These are phyloP conservation scores for Drosophila jambulina DNA, from an alignment of 1,140 invertebrate species.

Conservation along the genomic window DNA sequence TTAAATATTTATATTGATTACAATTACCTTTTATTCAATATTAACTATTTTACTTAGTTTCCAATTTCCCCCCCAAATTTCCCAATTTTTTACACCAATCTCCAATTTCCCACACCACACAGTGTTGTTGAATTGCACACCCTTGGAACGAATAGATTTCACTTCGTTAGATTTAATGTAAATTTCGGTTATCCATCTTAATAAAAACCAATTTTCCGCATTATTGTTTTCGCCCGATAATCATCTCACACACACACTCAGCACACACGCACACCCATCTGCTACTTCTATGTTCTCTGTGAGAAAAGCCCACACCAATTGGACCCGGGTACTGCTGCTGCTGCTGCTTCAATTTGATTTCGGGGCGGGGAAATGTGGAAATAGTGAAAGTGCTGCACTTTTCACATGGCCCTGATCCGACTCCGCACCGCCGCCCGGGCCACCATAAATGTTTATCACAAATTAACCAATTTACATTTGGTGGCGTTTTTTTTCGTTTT, in stretches of 20 bases:
- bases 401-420: conserved; percentile 64
- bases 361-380: conserved; percentile 5
- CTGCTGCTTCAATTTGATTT: conserved; percentile 54
- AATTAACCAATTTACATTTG: conserved; percentile 79
- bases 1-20: too few relatives aligned
- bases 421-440: conserved; percentile 33
- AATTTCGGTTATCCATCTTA: conserved; percentile 51
- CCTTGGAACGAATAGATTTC: conserved; percentile 18
- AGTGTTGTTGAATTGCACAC: conserved; percentile 1
- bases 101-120: not conserved
- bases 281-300: conserved; percentile 9
- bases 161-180: conserved; percentile 29
- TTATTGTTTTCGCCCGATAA: conserved; percentile 44
- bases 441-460: conserved; percentile 77
- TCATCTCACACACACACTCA: conserved; percentile 8
- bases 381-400: conserved; percentile 74
- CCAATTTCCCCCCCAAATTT: not conserved
- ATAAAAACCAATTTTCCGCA: conserved; percentile 53
- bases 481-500: conserved; percentile 26
- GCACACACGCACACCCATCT: not conserved
- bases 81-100: not conserved
- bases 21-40: not conserved
- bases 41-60: not conserved
- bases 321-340: not conserved
- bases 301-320: conserved; percentile 30